Evolutionary conservation across 2,888 invertebrate species (phyloP).

Genomic region (Pseudococcus jackbeardsleyi): DNA sequence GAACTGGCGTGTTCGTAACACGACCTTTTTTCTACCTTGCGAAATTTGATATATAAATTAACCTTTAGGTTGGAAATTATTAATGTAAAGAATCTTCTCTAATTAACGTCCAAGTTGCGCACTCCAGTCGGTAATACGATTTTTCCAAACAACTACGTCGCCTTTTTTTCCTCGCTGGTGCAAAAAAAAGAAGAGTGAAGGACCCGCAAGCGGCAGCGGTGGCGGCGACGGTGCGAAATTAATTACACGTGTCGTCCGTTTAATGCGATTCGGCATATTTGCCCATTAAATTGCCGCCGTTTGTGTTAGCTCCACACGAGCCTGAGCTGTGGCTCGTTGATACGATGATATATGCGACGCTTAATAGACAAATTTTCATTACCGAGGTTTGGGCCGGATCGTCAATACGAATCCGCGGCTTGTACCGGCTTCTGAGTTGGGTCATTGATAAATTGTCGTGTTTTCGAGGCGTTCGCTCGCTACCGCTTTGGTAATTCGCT

Average conservation of each 20-base stretch:
- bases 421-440: not conserved
- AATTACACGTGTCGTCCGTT: slow-evolving; percentile 8
- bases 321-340: not conserved
- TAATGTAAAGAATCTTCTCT: not conserved
- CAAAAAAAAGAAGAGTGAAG: too few species aligned
- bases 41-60: slow-evolving; percentile 13
- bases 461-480: not conserved
- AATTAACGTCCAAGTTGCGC: not conserved
- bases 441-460: not conserved
- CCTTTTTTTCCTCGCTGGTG: not conserved
- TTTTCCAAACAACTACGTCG: not conserved
- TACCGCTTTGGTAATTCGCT: not conserved
- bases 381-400: not conserved
- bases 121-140: not conserved
- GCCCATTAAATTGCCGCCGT: slow-evolving; percentile 1
- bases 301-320: not conserved
- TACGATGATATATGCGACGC: not conserved
- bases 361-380: slow-evolving; percentile 1
- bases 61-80: not conserved
- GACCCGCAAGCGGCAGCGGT: too few species aligned
- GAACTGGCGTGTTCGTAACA: not conserved
- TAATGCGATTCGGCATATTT: not conserved
- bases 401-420: not conserved
- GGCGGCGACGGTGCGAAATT: not conserved
- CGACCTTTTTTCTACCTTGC: not conserved